Evolutionary conservation across 2,113 vertebrate genomes (phyloP), one percentile per base, ranked within the genome.

Genomic region (Coturnix japonica): DNA sequence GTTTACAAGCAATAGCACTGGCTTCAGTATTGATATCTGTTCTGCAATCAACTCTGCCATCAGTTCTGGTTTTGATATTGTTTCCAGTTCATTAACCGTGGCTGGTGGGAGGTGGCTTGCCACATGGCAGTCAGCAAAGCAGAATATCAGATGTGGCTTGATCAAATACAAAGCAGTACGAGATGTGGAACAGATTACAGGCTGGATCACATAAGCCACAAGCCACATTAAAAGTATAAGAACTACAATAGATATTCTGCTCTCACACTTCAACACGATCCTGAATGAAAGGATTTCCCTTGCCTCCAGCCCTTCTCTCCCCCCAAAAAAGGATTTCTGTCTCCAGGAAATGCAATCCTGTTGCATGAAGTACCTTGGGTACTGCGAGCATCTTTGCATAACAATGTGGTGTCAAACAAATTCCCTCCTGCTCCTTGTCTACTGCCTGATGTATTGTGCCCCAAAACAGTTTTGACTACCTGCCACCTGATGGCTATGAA

Each of bases 401-500:
- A 95, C 73, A 85, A 83, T 75, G 76, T 90, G 79, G 81, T 0
- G 81, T 95, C 95, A 96, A 94, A 94, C 87, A 93, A 95, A 92
- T 90, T 91, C 89, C 79, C 75, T 82, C 85, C 73, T 90, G 76
- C 53, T 90, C 53, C 88, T 78, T 81, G 91, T 87, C 91, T 95
- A 20, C 72, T 1, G 19, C 81, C 89, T 97, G 94, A 97, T 90
- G 44, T 91, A 95, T 97, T 95, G 82, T 90, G 51, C 72, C 92
- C 87, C 82, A 75, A 93, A 95, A 79, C 6, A 67, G 31, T 95
- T 89, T 93, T 97, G 94, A 95, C 89, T 95, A 84, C 84, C 85
- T 90, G 93, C 85, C 73, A 85, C 90, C 87, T 17, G 44, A 65
- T 71, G 84, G 91, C 89, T 95, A 49, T 81, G 79, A 92, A 96